A percentile compares a stretch with the other conserved stretches of the same genome.
phyloP scores from a whole-genome alignment of 2,888 invertebrate genomes.

The Euspilapteryx auroguttella region DNA sequence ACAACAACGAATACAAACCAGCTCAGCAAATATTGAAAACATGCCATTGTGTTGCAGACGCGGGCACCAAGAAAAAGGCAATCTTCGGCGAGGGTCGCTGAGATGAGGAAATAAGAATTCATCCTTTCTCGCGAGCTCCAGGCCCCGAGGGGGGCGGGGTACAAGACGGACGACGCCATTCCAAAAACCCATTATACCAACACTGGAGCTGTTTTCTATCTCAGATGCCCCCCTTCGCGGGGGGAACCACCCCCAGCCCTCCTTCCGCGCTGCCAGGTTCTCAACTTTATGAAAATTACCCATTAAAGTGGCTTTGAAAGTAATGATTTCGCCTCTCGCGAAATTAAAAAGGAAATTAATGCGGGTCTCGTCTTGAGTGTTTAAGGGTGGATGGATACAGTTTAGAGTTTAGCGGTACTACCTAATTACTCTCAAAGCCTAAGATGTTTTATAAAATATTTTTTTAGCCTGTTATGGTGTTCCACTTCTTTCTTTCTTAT shows the following conservation, averaged over 20 bases:
- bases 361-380: conserved; percentile 39
- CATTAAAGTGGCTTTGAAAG: conserved; percentile 60
- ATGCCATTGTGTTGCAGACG: conserved; percentile 56
- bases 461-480: too few species aligned
- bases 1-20: neutral
- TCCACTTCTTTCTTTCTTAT: too few species aligned
- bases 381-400: too few species aligned
- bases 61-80: conserved; percentile 53
- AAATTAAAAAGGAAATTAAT: conserved; percentile 61
- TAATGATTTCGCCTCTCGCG: conserved; percentile 55
- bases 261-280: conserved; percentile 25
- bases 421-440: too few species aligned
- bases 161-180: conserved; percentile 72
- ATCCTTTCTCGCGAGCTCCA: conserved; percentile 52
- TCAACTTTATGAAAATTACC: conserved; percentile 59
- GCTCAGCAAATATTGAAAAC: conserved; percentile 51
- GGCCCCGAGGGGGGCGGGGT: conserved; percentile 22
- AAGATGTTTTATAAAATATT: too few species aligned
- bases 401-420: too few species aligned
- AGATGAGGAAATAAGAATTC: conserved; percentile 63
- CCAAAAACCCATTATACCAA: conserved; percentile 72
- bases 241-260: conserved; percentile 18
- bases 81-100: conserved; percentile 55
- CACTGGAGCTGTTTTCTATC: conserved; percentile 65
- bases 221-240: conserved; percentile 50